phyloP scores from a whole-genome alignment of 2,888 invertebrate genomes.

The Dicycla oo region DNA sequence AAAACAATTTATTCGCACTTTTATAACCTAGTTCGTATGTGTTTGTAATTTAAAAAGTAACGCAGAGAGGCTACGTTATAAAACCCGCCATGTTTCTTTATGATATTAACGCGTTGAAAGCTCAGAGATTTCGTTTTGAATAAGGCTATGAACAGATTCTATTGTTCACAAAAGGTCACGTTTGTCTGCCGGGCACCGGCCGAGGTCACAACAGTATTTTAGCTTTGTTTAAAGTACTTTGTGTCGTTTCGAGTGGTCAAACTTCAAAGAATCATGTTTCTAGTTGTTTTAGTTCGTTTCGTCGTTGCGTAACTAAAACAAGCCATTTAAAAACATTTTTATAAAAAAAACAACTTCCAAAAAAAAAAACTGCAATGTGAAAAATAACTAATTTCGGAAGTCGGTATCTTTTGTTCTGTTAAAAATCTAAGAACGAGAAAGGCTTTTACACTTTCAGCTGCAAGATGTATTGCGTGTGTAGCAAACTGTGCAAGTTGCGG shows the following conservation, averaged over 20 bases:
- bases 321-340: conserved; percentile 45
- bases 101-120: conserved; percentile 77
- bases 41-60: conserved; percentile 23
- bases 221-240: conserved; percentile 67
- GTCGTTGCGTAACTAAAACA: conserved; percentile 56
- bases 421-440: conserved; percentile 54
- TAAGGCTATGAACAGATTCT: conserved; percentile 76
- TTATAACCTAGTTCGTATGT: conserved; percentile 23
- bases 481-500: conserved; percentile 52
- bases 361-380: too few species aligned
- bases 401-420: too few species aligned
- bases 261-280: conserved; percentile 62
- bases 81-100: conserved; percentile 31
- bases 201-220: conserved; percentile 76
- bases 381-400: too few species aligned
- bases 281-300: conserved; percentile 51
- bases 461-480: conserved; percentile 49
- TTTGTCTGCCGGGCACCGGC: conserved; percentile 65
- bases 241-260: conserved; percentile 61
- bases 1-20: conserved; percentile 20
- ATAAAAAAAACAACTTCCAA: too few species aligned
- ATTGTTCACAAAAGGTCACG: conserved; percentile 83
- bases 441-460: conserved; percentile 49
- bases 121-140: conserved; percentile 73
- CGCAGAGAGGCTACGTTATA: conserved; percentile 24